Conservation (phyloP, 2,888 invertebrate species). For the Chrysodeixis includens region DNA sequence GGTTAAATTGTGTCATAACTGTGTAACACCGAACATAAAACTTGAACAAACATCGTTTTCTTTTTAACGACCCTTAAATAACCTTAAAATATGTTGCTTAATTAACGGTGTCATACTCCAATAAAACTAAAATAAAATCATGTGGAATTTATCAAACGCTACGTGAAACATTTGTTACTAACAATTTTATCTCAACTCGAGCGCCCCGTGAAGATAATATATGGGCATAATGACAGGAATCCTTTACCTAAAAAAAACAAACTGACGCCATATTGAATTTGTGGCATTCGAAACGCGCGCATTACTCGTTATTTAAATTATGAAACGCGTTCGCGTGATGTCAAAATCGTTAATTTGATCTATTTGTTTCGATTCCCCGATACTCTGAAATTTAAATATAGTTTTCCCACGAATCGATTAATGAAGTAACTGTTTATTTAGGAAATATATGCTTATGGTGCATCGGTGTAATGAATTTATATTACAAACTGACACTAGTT, state of each 20-base stretch:
- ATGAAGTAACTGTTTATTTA: constrained; percentile 48
- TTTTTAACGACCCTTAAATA: constrained; percentile 56
- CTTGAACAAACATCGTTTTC: constrained; percentile 49
- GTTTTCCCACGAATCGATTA: constrained; percentile 54
- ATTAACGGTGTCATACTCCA: constrained; percentile 61
- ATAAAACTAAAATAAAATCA: constrained; percentile 63
- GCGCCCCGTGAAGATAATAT: constrained; percentile 81
- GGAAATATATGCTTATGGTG: constrained; percentile 38
- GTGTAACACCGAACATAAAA: constrained; percentile 51
- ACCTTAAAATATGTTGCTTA: constrained; percentile 60
- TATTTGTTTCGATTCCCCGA: constrained; percentile 60
- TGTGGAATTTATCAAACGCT: constrained; percentile 62
- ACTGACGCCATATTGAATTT: constrained; percentile 76
- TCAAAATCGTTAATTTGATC: constrained; percentile 62
- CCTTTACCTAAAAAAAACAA: constrained; percentile 71
- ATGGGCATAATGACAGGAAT: constrained; percentile 81
- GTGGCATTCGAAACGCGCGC: constrained; percentile 77
- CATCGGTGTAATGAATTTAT: constrained; percentile 42
- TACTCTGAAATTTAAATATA: constrained; percentile 39
- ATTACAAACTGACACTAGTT: constrained; percentile 30
- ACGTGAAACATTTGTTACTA: constrained; percentile 66
- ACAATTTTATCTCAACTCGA: constrained; percentile 74
- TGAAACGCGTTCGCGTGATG: constrained; percentile 54
- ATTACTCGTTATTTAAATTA: constrained; percentile 64
- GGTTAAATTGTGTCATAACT: constrained; percentile 53